phyloP scores from a whole-genome alignment of 23 tunicate species.

The Clavelina lepadiformis region DNA sequence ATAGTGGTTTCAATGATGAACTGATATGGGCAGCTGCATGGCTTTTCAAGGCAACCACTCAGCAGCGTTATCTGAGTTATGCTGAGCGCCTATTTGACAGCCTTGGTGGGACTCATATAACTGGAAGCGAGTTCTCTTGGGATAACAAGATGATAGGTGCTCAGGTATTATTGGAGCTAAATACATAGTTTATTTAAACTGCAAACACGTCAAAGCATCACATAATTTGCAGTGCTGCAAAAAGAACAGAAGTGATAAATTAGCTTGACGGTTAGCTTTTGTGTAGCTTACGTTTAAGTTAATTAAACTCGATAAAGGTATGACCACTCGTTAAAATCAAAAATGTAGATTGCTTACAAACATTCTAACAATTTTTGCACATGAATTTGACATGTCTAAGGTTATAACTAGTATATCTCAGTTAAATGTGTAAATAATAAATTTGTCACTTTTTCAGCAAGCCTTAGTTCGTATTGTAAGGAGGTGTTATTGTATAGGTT shows the following conservation, averaged over 20 bases:
- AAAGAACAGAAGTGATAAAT: too few relatives aligned
- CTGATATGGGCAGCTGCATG: slow-evolving; percentile 92
- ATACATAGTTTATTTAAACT: not conserved
- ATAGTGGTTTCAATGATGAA: slow-evolving; percentile 78
- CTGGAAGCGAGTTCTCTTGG: slow-evolving; percentile 76
- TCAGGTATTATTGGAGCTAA: slow-evolving; percentile 46
- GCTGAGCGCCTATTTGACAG: slow-evolving; percentile 32
- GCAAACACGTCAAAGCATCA: not conserved
- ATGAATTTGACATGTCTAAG: too few relatives aligned
- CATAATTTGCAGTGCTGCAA: too few relatives aligned
- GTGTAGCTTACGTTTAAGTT: too few relatives aligned
- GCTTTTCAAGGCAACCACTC: slow-evolving; percentile 85
- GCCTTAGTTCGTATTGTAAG: not conserved
- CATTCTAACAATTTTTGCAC: too few relatives aligned
- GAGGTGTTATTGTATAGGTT: slow-evolving; percentile 34
- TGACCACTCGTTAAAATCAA: too few relatives aligned
- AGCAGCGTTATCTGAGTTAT: slow-evolving; percentile 45
- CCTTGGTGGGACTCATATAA: slow-evolving; percentile 30
- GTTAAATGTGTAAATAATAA: too few relatives aligned
- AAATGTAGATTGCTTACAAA: too few relatives aligned
- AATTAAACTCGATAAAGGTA: too few relatives aligned
- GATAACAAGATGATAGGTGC: slow-evolving; percentile 80
- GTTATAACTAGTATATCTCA: too few relatives aligned
- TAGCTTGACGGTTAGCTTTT: too few relatives aligned
- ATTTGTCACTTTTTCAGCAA: too few relatives aligned